Evolutionary conservation across 2,888 invertebrate genomes (phyloP).

Genomic region (Anticlea derivata): DNA sequence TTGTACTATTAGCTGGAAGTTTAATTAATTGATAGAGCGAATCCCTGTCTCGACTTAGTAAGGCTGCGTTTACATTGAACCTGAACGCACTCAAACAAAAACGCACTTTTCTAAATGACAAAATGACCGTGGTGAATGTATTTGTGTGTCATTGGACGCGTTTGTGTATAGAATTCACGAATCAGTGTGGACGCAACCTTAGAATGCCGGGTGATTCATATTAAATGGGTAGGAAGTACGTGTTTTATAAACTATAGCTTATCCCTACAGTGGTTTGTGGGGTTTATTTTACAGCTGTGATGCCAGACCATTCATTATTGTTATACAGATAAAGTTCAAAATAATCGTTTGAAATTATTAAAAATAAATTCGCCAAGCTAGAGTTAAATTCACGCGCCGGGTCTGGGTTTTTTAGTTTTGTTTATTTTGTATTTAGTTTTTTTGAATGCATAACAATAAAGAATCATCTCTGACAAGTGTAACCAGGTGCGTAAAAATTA

Average conservation of each 20-base stretch:
- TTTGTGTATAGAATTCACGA: neutral
- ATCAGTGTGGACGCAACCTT: constrained; percentile 27
- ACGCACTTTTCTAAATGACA: no score
- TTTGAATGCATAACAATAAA: constrained; percentile 23
- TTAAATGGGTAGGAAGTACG: constrained; percentile 29
- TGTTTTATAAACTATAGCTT: constrained; percentile 29
- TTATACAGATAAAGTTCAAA: constrained; percentile 7
- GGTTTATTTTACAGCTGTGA: constrained; percentile 38
- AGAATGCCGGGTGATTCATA: constrained; percentile 34
- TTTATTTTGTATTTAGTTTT: constrained; percentile 1
- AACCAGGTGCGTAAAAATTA: constrained; percentile 81
- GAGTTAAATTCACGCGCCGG: no score
- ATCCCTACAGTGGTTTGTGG: constrained; percentile 31
- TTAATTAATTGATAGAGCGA: constrained; percentile 24
- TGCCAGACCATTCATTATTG: constrained; percentile 49
- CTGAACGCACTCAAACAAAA: neutral
- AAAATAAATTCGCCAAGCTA: no score
- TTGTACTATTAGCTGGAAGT: constrained; percentile 4
- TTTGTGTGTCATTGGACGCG: neutral
- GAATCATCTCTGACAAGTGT: constrained; percentile 52
- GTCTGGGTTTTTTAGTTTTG: no score
- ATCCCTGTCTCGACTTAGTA: constrained; percentile 17
- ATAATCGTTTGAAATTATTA: no score
- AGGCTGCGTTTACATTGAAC: constrained; percentile 23
- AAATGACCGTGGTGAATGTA: neutral